Evolutionary conservation across 2,888 invertebrate species (phyloP).

Genomic region (Odontocerum albicorne): DNA sequence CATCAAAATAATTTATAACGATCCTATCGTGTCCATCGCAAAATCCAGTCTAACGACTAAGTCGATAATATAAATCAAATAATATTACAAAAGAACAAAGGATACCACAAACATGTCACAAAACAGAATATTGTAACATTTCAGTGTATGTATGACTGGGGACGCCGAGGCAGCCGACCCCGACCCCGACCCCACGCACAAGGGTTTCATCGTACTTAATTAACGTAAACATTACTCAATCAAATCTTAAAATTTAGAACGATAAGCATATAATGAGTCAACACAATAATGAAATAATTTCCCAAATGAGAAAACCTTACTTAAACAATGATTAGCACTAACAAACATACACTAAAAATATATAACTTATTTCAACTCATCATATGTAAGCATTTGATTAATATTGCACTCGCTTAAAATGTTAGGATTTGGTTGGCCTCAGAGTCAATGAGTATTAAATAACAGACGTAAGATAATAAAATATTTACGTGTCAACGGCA

Average conservation of each 20-base stretch:
- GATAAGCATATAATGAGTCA: conserved; percentile 32
- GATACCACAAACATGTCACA: conserved; percentile 20
- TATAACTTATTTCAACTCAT: conserved; percentile 19
- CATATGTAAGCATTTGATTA: conserved; percentile 28
- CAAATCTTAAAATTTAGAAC: conserved; percentile 31
- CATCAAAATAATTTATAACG: conserved; percentile 65
- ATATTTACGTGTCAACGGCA: conserved; percentile 10
- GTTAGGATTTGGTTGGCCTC: conserved; percentile 34
- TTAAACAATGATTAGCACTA: conserved; percentile 26
- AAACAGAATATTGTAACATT: not conserved
- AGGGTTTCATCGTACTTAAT: conserved; percentile 18
- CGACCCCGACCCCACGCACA: too few species aligned
- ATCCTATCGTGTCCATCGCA: conserved; percentile 45
- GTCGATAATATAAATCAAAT: conserved; percentile 32
- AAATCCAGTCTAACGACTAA: conserved; percentile 36
- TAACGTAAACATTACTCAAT: conserved; percentile 23
- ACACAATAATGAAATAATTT: conserved; percentile 29
- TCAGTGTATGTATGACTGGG: conserved; percentile 1
- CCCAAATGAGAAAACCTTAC: conserved; percentile 20
- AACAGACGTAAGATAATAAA: conserved; percentile 11
- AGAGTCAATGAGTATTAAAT: conserved; percentile 36
- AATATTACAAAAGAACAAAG: conserved; percentile 32
- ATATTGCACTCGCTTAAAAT: conserved; percentile 36
- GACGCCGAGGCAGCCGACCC: conserved; percentile 1
- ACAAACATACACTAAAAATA: conserved; percentile 33